These are phyloP conservation scores for Thripadectes ignobilis DNA, from an alignment of 2,797 vertebrate genomes.

Conservation along the genomic window DNA sequence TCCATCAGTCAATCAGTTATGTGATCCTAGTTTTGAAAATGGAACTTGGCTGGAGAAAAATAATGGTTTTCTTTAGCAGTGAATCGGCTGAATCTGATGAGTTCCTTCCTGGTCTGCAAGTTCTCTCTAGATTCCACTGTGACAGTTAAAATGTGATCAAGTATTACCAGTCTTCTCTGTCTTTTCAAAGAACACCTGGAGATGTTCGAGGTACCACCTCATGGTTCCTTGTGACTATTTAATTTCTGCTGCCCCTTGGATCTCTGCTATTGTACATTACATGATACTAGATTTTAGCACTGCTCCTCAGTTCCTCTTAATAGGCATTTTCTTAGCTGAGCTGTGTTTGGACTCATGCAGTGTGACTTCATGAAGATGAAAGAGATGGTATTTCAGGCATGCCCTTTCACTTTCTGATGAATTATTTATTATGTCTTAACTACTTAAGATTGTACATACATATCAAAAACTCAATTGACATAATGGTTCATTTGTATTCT, in stretches of 20 bases:
- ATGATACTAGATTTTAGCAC: not conserved
- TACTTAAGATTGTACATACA: not conserved
- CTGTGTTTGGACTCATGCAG: not conserved
- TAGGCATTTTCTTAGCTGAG: not conserved
- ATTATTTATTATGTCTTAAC: not conserved
- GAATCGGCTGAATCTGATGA: not conserved
- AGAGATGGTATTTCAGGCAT: not conserved
- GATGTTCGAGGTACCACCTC: not conserved
- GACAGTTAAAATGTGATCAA: not conserved
- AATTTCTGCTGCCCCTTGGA: not conserved
- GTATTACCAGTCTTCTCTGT: not conserved
- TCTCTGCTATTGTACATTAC: not conserved
- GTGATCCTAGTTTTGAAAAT: not conserved
- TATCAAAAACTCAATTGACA: not conserved
- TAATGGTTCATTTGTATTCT: not conserved
- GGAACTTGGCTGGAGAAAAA: not conserved
- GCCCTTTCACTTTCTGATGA: not conserved
- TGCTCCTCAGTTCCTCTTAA: not conserved
- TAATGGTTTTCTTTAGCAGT: not conserved
- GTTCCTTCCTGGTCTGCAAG: not conserved
- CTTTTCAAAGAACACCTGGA: not conserved
- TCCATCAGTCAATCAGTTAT: not conserved
- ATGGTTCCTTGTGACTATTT: not conserved
- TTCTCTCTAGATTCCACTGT: not conserved
- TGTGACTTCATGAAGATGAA: not conserved